A percentile compares a stretch with the other conserved stretches of the same genome.
phyloP scores from a whole-genome alignment of 2,797 vertebrate genomes.

The Sebastes steindachneri region DNA sequence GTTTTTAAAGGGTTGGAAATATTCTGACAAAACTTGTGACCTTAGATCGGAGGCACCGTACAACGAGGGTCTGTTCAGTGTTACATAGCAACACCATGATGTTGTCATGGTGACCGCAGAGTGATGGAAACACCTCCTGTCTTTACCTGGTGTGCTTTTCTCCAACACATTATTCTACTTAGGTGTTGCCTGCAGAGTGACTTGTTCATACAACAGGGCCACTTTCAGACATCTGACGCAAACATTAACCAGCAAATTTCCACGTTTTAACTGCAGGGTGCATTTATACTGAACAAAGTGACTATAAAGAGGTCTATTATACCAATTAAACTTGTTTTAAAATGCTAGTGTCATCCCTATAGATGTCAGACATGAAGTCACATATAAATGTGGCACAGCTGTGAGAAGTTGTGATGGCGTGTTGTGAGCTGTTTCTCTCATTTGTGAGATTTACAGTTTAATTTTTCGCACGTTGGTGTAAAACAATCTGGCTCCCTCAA shows the following conservation, averaged over 20 bases:
- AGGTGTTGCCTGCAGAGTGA: constrained; percentile 43
- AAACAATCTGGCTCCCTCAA: constrained; percentile 5
- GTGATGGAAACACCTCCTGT: constrained; percentile 58
- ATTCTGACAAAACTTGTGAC: constrained; percentile 43
- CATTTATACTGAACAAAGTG: constrained; percentile 6
- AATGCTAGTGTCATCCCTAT: constrained; percentile 9
- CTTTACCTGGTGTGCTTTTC: constrained; percentile 46
- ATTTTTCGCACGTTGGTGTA: constrained; percentile 25
- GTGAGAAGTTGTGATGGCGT: not conserved
- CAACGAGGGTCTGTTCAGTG: constrained; percentile 60
- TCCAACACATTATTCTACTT: constrained; percentile 43
- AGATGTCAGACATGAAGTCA: constrained; percentile 23
- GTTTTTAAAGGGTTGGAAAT: constrained; percentile 57
- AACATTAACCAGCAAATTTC: constrained; percentile 55
- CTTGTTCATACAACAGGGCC: constrained; percentile 18
- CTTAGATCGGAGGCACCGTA: constrained; percentile 38
- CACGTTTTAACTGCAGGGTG: constrained; percentile 24
- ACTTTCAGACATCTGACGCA: constrained; percentile 32
- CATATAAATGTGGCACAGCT: constrained; percentile 6
- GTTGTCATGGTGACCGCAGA: constrained; percentile 40
- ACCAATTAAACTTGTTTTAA: not conserved
- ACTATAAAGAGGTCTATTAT: constrained; percentile 5
- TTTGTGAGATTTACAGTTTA: constrained; percentile 7
- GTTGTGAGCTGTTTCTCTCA: constrained; percentile 21
- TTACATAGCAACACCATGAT: constrained; percentile 38